Base-by-base conservation (phyloP, 2,888 invertebrate genomes). In the Hyppa rectilinea region DNA sequence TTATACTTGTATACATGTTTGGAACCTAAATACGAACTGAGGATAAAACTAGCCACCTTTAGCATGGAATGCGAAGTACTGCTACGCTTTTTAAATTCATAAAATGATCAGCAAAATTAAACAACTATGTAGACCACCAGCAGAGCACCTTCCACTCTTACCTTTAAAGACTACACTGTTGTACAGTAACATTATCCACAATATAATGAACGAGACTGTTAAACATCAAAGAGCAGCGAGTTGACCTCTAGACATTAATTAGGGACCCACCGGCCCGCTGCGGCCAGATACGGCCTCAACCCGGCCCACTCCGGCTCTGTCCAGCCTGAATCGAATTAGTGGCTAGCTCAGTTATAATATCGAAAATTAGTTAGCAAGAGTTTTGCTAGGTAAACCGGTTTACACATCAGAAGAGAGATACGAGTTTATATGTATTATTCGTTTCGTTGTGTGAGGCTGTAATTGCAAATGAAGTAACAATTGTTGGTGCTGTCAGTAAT, bases 181-280 rank as follows among this genome's bases (percentile, higher is more conserved):
- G 40, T 59, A 34, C 52, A 40, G 60, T 80, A 65, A 74, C 61
- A 49, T 65, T 71, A 79, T 69, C 80, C 59, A 84, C 71, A 82
- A 69, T 74, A 70, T 72, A 72, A 70, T 71, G 74, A 82, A 85
- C 83, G 68, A 83, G 71, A 52, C 60, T 75, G 65, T 40, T 52
- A 59, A 69, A 82, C 79, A 84, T 83, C 82, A 82, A 83, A 79
- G 82, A 75, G 82, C 68, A 60, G 62, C 67, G 26, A 82, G 67
- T 72, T 82, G 83, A 85, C 85, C 85, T 85, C 77, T 65, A 77
- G 83, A 85, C 83, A 80, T 77, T 85, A 75, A 85, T 85, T 75
- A 83, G 69, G 75, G 56, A 62, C 31, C 52, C 65, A 49, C 17
- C 43, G 62, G 59, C n/a, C 31, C 31, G 26, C 38, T 43, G 29